phyloP scores from a whole-genome alignment of 2,113 vertebrate species.

The Pteronura brasiliensis region DNA sequence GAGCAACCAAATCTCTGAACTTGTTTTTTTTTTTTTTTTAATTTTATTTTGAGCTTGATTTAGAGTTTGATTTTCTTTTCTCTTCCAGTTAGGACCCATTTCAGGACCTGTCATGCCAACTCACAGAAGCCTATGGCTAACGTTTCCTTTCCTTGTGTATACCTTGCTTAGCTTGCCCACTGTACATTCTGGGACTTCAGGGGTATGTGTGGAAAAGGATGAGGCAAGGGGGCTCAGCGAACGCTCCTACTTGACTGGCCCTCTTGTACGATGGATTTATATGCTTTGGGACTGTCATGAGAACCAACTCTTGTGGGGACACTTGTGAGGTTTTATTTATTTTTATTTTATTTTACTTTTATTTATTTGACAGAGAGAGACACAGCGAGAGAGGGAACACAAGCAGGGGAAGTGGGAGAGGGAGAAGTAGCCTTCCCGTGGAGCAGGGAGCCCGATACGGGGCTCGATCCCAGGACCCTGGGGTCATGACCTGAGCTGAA shows the following conservation, averaged over 20 bases:
- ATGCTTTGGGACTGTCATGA: neutral
- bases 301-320: neutral
- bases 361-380: too few relatives aligned
- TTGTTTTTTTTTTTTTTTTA: neutral
- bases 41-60: neutral
- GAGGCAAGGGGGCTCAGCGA: neutral
- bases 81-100: neutral
- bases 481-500: too few relatives aligned
- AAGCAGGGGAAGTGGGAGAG: too few relatives aligned
- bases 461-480: too few relatives aligned
- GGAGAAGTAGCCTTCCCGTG: too few relatives aligned
- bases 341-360: too few relatives aligned
- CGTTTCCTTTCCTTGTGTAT: neutral
- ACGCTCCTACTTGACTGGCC: neutral
- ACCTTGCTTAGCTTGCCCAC: neutral
- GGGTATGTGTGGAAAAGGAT: neutral
- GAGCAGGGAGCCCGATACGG: too few relatives aligned
- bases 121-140: neutral
- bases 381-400: too few relatives aligned
- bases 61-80: neutral
- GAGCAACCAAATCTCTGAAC: neutral
- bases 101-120: neutral
- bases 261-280: neutral
- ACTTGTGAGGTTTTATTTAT: neutral
- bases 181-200: neutral